Evolutionary conservation across 2,113 vertebrate species (phyloP).

Genomic region (Grammatotria lemairii): DNA sequence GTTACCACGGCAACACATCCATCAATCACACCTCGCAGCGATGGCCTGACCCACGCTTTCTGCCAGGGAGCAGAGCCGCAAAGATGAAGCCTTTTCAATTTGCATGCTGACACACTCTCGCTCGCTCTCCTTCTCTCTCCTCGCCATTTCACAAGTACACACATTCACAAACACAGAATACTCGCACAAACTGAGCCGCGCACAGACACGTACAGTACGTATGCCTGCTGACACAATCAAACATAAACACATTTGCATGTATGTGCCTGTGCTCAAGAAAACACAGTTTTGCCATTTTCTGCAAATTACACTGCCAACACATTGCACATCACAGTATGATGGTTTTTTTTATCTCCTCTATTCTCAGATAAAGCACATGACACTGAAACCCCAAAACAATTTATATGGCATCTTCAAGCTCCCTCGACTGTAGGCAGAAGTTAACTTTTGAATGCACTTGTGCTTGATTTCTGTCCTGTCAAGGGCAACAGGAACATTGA

Average conservation of each 20-base stretch:
- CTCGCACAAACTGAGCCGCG: not conserved
- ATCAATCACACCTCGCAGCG: conserved; percentile 71
- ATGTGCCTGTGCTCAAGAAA: conserved; percentile 22
- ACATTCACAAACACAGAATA: conserved; percentile 13
- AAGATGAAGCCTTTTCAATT: conserved; percentile 70
- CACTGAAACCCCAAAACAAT: conserved; percentile 31
- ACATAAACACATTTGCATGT: conserved; percentile 46
- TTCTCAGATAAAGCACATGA: conserved; percentile 25
- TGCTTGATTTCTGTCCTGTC: not conserved
- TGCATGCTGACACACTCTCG: conserved; percentile 59
- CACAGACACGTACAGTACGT: conserved; percentile 1
- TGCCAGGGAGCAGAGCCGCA: conserved; percentile 61
- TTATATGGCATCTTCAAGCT: conserved; percentile 12
- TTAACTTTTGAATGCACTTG: not conserved
- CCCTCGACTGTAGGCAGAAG: not conserved
- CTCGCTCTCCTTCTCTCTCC: conserved; percentile 15
- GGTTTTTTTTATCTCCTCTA: conserved; percentile 16
- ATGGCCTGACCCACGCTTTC: conserved; percentile 70
- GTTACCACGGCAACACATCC: conserved; percentile 69
- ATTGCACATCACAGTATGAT: conserved; percentile 21
- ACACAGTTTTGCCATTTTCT: conserved; percentile 48
- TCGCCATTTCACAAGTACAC: conserved; percentile 44
- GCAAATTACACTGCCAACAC: conserved; percentile 39
- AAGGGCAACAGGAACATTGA: not conserved
- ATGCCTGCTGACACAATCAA: conserved; percentile 48